phyloP scores from a whole-genome alignment of 2,888 invertebrate species.

The Selenia dentaria region DNA sequence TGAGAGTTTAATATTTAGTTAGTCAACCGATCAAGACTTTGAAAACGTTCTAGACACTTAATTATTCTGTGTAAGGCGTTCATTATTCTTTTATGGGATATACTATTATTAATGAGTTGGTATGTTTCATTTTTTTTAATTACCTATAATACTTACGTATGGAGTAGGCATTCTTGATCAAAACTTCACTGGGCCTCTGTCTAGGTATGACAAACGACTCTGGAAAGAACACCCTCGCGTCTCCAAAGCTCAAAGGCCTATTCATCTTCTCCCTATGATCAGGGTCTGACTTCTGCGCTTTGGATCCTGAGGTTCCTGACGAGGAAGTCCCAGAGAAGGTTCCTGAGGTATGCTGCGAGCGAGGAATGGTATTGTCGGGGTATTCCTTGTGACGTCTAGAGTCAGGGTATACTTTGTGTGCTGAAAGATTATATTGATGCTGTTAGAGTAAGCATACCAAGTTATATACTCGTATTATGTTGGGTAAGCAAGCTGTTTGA shows the following conservation, averaged over 20 bases:
- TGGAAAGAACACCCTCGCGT: conserved; percentile 79
- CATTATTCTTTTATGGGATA: no score
- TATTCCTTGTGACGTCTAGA: conserved; percentile 66
- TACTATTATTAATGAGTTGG: no score
- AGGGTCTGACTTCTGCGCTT: conserved; percentile 51
- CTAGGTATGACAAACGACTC: conserved; percentile 78
- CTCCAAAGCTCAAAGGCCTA: conserved; percentile 71
- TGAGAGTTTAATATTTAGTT: no score
- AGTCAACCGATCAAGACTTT: no score
- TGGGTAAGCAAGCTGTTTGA: no score
- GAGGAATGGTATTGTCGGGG: conserved; percentile 57
- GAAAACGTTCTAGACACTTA: no score
- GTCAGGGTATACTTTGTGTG: conserved; percentile 72
- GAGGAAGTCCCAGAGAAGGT: conserved; percentile 77
- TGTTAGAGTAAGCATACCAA: conserved; percentile 3
- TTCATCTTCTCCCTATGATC: conserved; percentile 51
- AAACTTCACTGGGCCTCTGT: conserved; percentile 64
- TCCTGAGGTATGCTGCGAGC: conserved; percentile 70
- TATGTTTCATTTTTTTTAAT: no score
- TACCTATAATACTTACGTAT: conserved; percentile 74
- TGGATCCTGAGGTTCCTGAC: conserved; percentile 78
- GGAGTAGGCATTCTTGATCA: conserved; percentile 66
- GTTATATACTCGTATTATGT: no score
- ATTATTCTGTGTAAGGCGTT: no score
- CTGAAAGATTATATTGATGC: conserved; percentile 44